A percentile compares a stretch with the other conserved stretches of the same genome.
These are phyloP conservation scores for Cyclina sinensis DNA, from an alignment of 1,140 invertebrate species.

Conservation along the genomic window DNA sequence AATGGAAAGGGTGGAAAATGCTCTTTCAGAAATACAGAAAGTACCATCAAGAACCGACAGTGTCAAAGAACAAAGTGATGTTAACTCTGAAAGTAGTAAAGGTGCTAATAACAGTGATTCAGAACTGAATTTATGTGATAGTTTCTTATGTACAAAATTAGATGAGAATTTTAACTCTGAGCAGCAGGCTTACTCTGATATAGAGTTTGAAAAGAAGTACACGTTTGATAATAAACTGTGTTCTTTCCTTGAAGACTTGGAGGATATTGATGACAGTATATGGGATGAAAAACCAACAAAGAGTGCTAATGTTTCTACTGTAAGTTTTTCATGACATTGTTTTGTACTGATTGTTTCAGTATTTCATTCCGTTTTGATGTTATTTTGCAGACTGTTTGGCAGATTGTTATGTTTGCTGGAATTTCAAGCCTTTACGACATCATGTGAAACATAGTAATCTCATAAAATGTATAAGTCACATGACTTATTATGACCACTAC, in stretches of 20 bases:
- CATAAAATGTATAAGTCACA: too few species aligned
- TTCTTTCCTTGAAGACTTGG: conserved; percentile 57
- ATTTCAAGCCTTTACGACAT: too few species aligned
- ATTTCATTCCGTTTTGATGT: too few species aligned
- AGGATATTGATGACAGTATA: conserved; percentile 65
- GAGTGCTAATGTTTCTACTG: background rate
- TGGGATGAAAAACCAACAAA: conserved; percentile 54
- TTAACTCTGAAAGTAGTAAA: background rate
- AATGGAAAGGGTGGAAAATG: conserved; percentile 4
- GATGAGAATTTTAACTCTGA: background rate
- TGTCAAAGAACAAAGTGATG: background rate
- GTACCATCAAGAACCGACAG: background rate
- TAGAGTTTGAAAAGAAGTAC: conserved; percentile 47
- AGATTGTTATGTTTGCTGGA: too few species aligned
- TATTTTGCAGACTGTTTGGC: too few species aligned
- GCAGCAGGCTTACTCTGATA: background rate
- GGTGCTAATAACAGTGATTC: conserved; percentile 20
- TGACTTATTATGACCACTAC: too few species aligned
- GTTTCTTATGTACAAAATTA: background rate
- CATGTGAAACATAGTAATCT: too few species aligned
- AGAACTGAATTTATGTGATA: background rate
- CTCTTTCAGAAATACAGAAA: background rate
- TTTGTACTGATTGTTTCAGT: too few species aligned
- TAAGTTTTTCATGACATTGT: too few species aligned
- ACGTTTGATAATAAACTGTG: conserved; percentile 45